Evolutionary conservation across 2,797 vertebrate genomes (phyloP).

Genomic region (Triplophysa yarkandensis): DNA sequence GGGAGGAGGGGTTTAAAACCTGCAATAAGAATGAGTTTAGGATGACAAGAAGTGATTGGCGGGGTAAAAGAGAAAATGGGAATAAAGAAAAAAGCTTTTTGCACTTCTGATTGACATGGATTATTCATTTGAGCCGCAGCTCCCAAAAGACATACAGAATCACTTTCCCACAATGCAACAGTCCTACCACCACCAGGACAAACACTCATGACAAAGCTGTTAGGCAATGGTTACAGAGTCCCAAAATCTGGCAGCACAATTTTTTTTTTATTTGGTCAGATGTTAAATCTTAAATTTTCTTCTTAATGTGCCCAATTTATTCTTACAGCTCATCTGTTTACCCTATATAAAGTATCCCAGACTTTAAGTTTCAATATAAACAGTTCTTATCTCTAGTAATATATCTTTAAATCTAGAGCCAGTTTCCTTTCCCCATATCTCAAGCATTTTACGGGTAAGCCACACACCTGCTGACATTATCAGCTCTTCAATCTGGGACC

Average conservation of each 20-base stretch:
- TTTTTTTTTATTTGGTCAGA: too few relatives aligned
- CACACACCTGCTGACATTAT: constrained; percentile 36
- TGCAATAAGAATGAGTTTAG: constrained; percentile 39
- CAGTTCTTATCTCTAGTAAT: not conserved
- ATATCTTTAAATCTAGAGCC: constrained; percentile 5
- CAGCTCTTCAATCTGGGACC: constrained; percentile 42
- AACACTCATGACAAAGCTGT: not conserved
- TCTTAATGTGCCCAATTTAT: not conserved
- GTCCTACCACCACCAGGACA: not conserved
- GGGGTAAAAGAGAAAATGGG: constrained; percentile 21
- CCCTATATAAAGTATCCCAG: not conserved
- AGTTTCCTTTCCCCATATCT: not conserved
- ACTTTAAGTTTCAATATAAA: not conserved
- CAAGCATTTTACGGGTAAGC: constrained; percentile 1
- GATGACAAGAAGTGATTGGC: constrained; percentile 16
- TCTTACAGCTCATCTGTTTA: not conserved
- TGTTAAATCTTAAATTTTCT: too few relatives aligned
- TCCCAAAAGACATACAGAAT: constrained; percentile 26
- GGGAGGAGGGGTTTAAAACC: not conserved
- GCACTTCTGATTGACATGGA: constrained; percentile 43
- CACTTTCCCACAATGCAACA: constrained; percentile 22
- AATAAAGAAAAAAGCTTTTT: constrained; percentile 23
- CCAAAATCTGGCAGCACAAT: not conserved
- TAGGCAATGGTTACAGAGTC: not conserved
- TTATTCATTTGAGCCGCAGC: constrained; percentile 49